Conservation (phyloP, 2,113 vertebrate genomes). For the Puffinus mauretanicus region DNA sequence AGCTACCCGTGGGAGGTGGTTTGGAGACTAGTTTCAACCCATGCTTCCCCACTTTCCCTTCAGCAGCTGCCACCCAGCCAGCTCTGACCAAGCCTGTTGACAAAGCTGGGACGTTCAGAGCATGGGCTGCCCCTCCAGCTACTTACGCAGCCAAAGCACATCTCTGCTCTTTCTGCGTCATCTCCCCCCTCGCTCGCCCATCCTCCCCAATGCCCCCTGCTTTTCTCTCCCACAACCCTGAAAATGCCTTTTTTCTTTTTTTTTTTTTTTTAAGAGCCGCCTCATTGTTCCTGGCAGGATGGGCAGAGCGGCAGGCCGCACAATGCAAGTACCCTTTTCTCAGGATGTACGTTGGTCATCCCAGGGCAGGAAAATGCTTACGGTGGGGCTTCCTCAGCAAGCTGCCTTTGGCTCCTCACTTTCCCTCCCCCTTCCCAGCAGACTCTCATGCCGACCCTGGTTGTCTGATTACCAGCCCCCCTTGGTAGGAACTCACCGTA, state of each 20-base stretch:
- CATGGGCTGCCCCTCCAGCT: background rate
- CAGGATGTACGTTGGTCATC: slow-evolving; percentile 66
- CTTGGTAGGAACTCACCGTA: background rate
- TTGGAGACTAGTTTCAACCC: background rate
- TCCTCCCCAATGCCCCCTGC: background rate
- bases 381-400: slow-evolving; percentile 44
- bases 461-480: background rate
- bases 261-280: background rate
- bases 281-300: slow-evolving; percentile 69
- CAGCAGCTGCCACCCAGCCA: background rate
- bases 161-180: rapidly evolving
- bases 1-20: background rate
- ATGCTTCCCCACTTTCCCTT: background rate
- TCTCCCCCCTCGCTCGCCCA: background rate
- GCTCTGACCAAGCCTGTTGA: background rate
- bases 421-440: slow-evolving; percentile 15
- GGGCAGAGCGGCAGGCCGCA: slow-evolving; percentile 42
- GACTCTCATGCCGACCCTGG: background rate
- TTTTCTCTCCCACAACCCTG: slow-evolving; percentile 27
- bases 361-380: slow-evolving; percentile 62
- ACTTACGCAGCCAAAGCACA: background rate
- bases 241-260: background rate
- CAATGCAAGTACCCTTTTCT: slow-evolving; percentile 47
- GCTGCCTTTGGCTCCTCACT: background rate
- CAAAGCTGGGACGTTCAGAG: background rate